phyloP scores from a whole-genome alignment of 2,113 vertebrate genomes.

The Eurypyga helias region DNA sequence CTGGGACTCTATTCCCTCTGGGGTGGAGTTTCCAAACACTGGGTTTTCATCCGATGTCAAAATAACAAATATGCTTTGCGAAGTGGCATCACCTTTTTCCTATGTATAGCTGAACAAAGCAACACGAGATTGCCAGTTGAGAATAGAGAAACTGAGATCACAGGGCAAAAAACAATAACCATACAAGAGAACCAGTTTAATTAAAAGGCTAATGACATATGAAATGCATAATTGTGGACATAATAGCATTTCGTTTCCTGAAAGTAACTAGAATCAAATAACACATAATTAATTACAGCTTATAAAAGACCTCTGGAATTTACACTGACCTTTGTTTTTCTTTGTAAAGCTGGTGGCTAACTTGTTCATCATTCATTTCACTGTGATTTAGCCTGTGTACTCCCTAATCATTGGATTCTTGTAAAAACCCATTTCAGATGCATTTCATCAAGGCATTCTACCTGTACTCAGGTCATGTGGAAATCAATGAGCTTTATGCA shows the following conservation, averaged over 20 bases:
- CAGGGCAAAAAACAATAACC: neutral
- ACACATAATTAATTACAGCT: neutral
- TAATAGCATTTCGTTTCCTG: neutral
- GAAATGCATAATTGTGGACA: neutral
- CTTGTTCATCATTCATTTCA: neutral
- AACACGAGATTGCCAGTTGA: neutral
- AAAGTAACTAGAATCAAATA: neutral
- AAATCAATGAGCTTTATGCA: neutral
- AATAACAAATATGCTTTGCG: rapidly evolving
- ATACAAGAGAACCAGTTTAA: neutral
- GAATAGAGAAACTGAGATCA: neutral
- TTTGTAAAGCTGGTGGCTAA: neutral
- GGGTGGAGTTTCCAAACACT: neutral
- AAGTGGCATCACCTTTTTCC: neutral
- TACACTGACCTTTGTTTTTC: neutral
- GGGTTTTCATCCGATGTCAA: neutral
- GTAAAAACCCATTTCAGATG: neutral
- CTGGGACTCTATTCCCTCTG: neutral
- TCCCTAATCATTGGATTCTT: neutral
- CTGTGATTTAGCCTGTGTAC: neutral
- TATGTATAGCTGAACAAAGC: neutral
- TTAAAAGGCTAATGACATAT: neutral
- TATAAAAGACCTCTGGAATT: neutral
- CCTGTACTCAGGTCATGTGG: neutral
- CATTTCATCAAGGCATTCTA: neutral